phyloP scores from a whole-genome alignment of 2,888 invertebrate species.

The Ornithoptera priamus region DNA sequence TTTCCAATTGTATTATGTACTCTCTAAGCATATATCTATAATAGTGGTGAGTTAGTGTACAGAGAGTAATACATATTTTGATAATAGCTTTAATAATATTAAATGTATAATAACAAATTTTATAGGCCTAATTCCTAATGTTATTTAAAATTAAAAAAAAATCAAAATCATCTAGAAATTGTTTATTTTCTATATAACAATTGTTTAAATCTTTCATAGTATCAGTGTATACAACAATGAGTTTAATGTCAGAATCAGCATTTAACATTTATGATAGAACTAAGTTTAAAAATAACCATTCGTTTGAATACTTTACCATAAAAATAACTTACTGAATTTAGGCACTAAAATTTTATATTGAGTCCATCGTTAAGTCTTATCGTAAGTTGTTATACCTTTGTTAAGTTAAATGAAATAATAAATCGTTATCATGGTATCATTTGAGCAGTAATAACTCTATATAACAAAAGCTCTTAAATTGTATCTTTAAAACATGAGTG shows the following conservation, averaged over 20 bases:
- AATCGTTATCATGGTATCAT: not conserved
- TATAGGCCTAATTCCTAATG: no score
- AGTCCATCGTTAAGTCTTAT: constrained; percentile 2
- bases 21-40: no score
- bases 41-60: no score
- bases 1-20: no score
- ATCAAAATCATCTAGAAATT: no score
- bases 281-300: not conserved
- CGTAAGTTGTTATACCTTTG: not conserved
- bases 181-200: no score
- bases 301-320: not conserved
- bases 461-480: not conserved
- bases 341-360: not conserved
- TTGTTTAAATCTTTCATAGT: no score
- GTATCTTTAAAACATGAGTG: not conserved
- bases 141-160: no score
- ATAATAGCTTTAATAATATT: no score
- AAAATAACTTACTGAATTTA: not conserved
- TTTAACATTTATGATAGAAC: no score
- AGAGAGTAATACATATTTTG: no score
- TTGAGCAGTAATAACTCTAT: not conserved
- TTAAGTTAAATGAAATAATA: not conserved
- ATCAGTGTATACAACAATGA: not conserved
- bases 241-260: not conserved
- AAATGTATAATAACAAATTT: no score